Evolutionary conservation across 2,888 invertebrate species (phyloP).

Genomic region (Acleris literana): DNA sequence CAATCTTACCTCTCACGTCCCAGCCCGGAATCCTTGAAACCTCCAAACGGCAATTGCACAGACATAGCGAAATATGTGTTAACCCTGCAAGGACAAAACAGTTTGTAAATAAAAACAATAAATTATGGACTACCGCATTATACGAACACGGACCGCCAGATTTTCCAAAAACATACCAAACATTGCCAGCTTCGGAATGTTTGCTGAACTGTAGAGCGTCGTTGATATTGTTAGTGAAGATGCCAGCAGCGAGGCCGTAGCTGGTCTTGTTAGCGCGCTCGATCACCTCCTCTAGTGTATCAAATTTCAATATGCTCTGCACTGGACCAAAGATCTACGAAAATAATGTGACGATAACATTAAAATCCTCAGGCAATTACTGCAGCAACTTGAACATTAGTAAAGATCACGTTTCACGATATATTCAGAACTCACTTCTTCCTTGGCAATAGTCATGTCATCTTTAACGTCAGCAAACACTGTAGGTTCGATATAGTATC

Average conservation of each 20-base stretch:
- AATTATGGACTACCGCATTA: background rate
- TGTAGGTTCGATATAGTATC: constrained; percentile 91
- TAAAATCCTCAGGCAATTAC: too few species aligned
- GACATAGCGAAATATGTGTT: constrained; percentile 9
- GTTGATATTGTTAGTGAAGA: constrained; percentile 89
- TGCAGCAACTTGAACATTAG: too few species aligned
- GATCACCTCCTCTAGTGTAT: constrained; percentile 87
- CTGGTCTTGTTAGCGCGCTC: constrained; percentile 88
- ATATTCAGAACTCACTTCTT: constrained; percentile 84
- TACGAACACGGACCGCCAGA: too few species aligned
- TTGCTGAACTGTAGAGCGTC: constrained; percentile 87
- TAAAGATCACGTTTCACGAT: background rate
- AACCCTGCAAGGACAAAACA: constrained; percentile 11
- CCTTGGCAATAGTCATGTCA: constrained; percentile 89
- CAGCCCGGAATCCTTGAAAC: constrained; percentile 92
- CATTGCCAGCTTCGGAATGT: constrained; percentile 62
- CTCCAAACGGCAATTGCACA: constrained; percentile 91
- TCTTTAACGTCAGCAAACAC: constrained; percentile 90
- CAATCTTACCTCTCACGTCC: constrained; percentile 77
- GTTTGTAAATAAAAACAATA: background rate
- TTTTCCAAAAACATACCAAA: background rate
- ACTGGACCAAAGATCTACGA: constrained; percentile 92
- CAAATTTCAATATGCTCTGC: constrained; percentile 90
- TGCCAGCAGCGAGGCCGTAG: constrained; percentile 90
- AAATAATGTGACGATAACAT: background rate